A percentile compares a stretch with the other conserved stretches of the same genome.
Conservation (phyloP, 53 echinoderm and acorn worm species). For the Antedon mediterranea region DNA sequence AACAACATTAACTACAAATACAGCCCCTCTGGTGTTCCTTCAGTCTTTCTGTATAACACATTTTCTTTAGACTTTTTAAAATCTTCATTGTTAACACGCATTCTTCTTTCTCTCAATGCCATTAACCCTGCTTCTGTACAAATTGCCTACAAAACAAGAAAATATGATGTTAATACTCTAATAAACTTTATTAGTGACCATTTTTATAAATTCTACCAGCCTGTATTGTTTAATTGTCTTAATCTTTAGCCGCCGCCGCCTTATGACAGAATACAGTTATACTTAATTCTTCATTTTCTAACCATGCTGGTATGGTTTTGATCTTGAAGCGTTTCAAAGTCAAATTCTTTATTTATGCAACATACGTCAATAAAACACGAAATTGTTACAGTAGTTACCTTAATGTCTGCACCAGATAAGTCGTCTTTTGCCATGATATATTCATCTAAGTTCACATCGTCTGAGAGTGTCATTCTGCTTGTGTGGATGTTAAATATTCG, state of each 20-base stretch:
- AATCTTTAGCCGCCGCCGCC: no score
- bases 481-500: conserved; percentile 99
- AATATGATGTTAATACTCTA: background rate
- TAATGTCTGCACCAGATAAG: conserved; percentile 91
- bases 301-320: no score
- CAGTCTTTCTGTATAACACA: conserved; percentile 82
- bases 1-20: conserved; percentile 41
- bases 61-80: conserved; percentile 94
- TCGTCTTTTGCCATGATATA: conserved; percentile 96
- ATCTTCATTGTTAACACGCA: conserved; percentile 92
- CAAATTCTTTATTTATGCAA: no score
- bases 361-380: no score
- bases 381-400: conserved; percentile 39
- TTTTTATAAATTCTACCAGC: no score
- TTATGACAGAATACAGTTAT: no score
- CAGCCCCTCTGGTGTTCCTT: conserved; percentile 93
- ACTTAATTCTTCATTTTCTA: no score
- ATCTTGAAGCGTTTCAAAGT: no score
- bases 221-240: no score
- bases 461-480: conserved; percentile 88
- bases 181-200: no score
- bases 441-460: conserved; percentile 79
- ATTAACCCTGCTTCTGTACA: conserved; percentile 95
- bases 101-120: conserved; percentile 83
- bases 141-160: conserved; percentile 49